phyloP scores from a whole-genome alignment of 2,888 invertebrate genomes.

The Spodoptera exigua region DNA sequence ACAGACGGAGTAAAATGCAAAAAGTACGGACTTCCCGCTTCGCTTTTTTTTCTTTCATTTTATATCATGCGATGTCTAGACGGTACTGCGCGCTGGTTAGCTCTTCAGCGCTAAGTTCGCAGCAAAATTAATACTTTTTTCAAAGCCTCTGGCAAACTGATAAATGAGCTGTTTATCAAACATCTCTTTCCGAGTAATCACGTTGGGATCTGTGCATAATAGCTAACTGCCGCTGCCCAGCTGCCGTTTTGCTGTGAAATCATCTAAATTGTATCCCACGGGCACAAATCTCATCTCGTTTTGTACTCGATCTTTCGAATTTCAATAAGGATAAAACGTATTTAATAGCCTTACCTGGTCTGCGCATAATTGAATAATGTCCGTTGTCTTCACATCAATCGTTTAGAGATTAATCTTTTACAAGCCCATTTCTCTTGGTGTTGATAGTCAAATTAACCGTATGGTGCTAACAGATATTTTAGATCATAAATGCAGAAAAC shows the following conservation, averaged over 20 bases:
- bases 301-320: conserved; percentile 75
- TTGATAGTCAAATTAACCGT: conserved; percentile 35
- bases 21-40: conserved; percentile 38
- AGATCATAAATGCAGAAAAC: no score
- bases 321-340: conserved; percentile 74
- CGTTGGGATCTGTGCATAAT: conserved; percentile 76
- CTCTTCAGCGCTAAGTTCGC: conserved; percentile 38
- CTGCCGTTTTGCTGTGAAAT: conserved; percentile 81
- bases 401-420: conserved; percentile 39
- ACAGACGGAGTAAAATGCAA: conserved; percentile 49
- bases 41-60: conserved; percentile 46
- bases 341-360: conserved; percentile 62
- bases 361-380: conserved; percentile 50
- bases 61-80: conserved; percentile 53
- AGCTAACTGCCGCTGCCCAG: conserved; percentile 71
- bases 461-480: neutral
- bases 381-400: conserved; percentile 43
- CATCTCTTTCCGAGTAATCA: conserved; percentile 83
- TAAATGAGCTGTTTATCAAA: conserved; percentile 85
- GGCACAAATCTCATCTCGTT: conserved; percentile 80
- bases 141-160: conserved; percentile 78
- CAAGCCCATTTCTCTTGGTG: conserved; percentile 14
- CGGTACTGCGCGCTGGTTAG: conserved; percentile 24
- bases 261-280: conserved; percentile 80
- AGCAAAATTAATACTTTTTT: conserved; percentile 57